Conservation (phyloP, 2,113 vertebrate species). For the Dicentrarchus labrax region DNA sequence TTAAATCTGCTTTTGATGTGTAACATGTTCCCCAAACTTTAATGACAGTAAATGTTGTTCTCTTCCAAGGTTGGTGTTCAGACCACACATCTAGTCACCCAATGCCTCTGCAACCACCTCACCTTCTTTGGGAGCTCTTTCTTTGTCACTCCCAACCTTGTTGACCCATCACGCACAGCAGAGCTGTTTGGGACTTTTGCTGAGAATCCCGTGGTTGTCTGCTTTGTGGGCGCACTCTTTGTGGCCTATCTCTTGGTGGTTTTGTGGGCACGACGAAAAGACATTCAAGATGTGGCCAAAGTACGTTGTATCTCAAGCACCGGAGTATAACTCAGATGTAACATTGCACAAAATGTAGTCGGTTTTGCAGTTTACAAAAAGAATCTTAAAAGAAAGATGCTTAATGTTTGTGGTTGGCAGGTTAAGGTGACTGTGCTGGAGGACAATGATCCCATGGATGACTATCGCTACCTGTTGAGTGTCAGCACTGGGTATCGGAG, state of each 20-base stretch:
- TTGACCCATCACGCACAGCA: slow-evolving; percentile 86
- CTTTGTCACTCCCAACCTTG: slow-evolving; percentile 89
- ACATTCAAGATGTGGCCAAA: slow-evolving; percentile 88
- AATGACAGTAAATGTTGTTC: background rate
- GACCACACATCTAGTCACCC: slow-evolving; percentile 82
- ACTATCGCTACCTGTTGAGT: slow-evolving; percentile 90
- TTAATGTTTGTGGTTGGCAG: slow-evolving; percentile 66
- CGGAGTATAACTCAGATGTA: background rate
- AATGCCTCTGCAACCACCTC: slow-evolving; percentile 93
- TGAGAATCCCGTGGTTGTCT: slow-evolving; percentile 92
- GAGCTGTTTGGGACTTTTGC: slow-evolving; percentile 91
- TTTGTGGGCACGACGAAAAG: slow-evolving; percentile 92
- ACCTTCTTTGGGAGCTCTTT: slow-evolving; percentile 94
- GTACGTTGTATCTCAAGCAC: slow-evolving; percentile 66
- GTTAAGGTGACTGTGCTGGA: slow-evolving; percentile 89
- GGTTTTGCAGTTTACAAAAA: background rate
- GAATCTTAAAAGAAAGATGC: background rate
- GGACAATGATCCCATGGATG: slow-evolving; percentile 92
- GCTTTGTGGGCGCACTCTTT: slow-evolving; percentile 88
- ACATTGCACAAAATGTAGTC: background rate
- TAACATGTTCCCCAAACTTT: background rate
- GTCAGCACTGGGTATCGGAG: slow-evolving; percentile 90
- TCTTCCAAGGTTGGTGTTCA: slow-evolving; percentile 88
- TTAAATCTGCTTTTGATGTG: background rate
- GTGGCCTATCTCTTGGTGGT: slow-evolving; percentile 85